A percentile compares a stretch with the other conserved stretches of the same genome.
Evolutionary conservation across 1,140 invertebrate genomes (phyloP).

Genomic region (Lepidurus packardi): DNA sequence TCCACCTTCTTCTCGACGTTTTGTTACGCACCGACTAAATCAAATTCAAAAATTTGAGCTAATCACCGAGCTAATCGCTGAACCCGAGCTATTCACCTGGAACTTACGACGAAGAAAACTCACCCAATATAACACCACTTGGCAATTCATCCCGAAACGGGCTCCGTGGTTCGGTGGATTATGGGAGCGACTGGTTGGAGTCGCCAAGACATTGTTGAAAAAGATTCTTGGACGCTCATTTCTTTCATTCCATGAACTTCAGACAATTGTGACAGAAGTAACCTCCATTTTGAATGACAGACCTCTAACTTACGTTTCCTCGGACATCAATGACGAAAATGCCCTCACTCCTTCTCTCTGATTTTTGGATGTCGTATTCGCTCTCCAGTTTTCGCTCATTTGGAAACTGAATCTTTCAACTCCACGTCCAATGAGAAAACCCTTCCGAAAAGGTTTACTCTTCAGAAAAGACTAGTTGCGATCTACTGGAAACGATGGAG

Average conservation of each 20-base stretch:
- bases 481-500: constrained; percentile 32
- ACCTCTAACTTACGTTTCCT: constrained; percentile 23
- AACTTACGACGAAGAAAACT: neutral
- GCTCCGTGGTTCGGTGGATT: constrained; percentile 42
- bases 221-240: constrained; percentile 27
- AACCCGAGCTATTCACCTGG: neutral
- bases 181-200: constrained; percentile 40
- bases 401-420: neutral
- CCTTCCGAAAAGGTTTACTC: too few species aligned
- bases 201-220: constrained; percentile 36
- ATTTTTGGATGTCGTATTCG: neutral
- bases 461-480: neutral
- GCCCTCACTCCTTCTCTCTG: neutral
- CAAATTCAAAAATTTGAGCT: too few species aligned
- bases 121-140: constrained; percentile 28
- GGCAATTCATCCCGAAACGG: constrained; percentile 37
- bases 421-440: neutral
- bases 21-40: too few species aligned
- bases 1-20: too few species aligned
- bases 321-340: neutral
- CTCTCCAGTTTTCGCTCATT: neutral
- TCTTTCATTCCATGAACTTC: neutral
- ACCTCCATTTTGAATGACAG: constrained; percentile 26
- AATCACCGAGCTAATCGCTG: too few species aligned
- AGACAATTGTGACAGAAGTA: neutral